Percentiles rank a stretch among this genome's conserved stretches.
phyloP scores from a whole-genome alignment of 1,140 invertebrate species.

The Drosophila asahinai region DNA sequence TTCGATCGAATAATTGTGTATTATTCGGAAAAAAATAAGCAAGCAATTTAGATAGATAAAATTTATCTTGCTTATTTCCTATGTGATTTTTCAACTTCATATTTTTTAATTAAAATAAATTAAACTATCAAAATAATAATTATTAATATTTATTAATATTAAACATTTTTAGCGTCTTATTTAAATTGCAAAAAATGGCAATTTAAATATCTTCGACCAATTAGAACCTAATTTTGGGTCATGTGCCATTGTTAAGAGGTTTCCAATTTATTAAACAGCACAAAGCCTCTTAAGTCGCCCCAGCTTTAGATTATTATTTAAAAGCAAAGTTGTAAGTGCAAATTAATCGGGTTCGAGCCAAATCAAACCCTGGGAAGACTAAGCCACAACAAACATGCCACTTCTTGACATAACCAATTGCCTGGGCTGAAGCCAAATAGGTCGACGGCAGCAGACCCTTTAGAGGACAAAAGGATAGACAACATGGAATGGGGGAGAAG shows the following conservation, averaged over 20 bases:
- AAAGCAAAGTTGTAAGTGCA: conserved; percentile 27
- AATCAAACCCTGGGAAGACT: conserved; percentile 33
- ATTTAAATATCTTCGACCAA: neutral
- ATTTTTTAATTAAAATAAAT: too few relatives aligned
- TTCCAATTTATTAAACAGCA: conserved; percentile 19
- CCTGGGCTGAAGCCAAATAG: conserved; percentile 36
- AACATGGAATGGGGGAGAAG: neutral
- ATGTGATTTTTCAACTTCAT: too few relatives aligned
- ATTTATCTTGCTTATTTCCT: too few relatives aligned
- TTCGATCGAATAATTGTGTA: too few relatives aligned
- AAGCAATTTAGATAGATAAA: too few relatives aligned
- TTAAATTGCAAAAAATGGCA: too few relatives aligned
- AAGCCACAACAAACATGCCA: conserved; percentile 42
- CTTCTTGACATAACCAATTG: conserved; percentile 50
- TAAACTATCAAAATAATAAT: too few relatives aligned
- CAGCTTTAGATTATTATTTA: conserved; percentile 12
- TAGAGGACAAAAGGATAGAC: conserved; percentile 37
- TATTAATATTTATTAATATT: too few relatives aligned
- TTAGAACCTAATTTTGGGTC: neutral
- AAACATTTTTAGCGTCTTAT: too few relatives aligned
- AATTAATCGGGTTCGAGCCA: conserved; percentile 42
- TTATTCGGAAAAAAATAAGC: too few relatives aligned
- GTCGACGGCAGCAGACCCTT: conserved; percentile 15
- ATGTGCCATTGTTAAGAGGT: conserved; percentile 1
- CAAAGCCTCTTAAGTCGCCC: conserved; percentile 10